Conservation (phyloP, 2,888 invertebrate species). For the Hypena proboscidalis region DNA sequence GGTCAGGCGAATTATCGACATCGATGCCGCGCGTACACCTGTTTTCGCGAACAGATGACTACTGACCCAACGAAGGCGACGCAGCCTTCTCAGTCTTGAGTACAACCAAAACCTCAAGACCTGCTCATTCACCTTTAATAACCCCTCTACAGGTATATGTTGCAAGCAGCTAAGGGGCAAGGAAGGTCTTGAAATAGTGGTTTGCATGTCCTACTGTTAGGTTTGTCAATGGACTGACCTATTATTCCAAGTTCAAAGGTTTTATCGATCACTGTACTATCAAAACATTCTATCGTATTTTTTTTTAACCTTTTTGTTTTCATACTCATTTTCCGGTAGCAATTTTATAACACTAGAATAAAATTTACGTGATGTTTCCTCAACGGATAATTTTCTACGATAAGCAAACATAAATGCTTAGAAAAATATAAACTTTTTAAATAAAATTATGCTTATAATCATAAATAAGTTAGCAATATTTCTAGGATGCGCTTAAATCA, state of each 20-base stretch:
- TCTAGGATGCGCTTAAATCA: too few relatives aligned
- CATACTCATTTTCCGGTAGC: too few relatives aligned
- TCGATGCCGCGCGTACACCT: slow-evolving; percentile 49
- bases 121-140: slow-evolving; percentile 30
- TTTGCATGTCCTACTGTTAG: slow-evolving; percentile 16
- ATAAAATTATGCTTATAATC: too few relatives aligned
- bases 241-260: slow-evolving; percentile 53
- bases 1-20: slow-evolving; percentile 46
- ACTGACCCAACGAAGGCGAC: slow-evolving; percentile 46
- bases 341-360: too few relatives aligned
- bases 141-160: slow-evolving; percentile 6
- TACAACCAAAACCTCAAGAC: slow-evolving; percentile 42
- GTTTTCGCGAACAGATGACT: slow-evolving; percentile 47
- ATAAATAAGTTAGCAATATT: too few relatives aligned
- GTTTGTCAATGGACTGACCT: slow-evolving; percentile 26
- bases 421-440: too few relatives aligned
- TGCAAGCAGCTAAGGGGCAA: not conserved
- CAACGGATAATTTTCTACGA: too few relatives aligned
- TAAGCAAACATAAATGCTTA: too few relatives aligned
- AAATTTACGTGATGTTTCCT: too few relatives aligned
- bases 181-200: slow-evolving; percentile 14
- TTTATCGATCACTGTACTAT: too few relatives aligned
- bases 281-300: too few relatives aligned
- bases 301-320: too few relatives aligned
- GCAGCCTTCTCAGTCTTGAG: slow-evolving; percentile 13